These are phyloP conservation scores for Conistra vaccinii DNA, from an alignment of 2,888 invertebrate genomes.

Conservation along the genomic window DNA sequence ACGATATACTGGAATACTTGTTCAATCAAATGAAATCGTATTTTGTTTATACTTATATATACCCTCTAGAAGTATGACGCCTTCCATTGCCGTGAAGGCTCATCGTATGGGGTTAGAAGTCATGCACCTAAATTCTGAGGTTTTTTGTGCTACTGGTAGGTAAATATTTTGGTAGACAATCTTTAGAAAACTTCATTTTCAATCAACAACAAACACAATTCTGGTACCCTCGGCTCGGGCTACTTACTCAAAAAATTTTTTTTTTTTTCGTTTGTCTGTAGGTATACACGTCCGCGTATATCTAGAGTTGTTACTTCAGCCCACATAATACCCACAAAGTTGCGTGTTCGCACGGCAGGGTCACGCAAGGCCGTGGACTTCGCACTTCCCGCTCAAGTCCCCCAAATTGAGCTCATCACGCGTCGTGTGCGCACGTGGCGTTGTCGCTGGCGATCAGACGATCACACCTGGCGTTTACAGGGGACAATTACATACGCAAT, in stretches of 20 bases:
- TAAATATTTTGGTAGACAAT: background rate
- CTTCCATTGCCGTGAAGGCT: no score
- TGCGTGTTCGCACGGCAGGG: slow-evolving; percentile 56
- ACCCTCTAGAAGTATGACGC: background rate
- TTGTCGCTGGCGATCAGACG: slow-evolving; percentile 1
- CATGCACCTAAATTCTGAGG: background rate
- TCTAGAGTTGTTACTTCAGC: slow-evolving; percentile 36
- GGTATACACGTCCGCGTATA: no score
- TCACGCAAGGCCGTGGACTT: slow-evolving; percentile 74
- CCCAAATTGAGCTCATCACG: slow-evolving; percentile 54
- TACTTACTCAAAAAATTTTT: background rate
- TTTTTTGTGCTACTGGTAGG: background rate
- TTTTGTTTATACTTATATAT: background rate
- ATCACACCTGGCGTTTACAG: slow-evolving; percentile 16
- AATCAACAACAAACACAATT: background rate
- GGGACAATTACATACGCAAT: slow-evolving; percentile 4
- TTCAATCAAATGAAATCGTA: slow-evolving; percentile 4
- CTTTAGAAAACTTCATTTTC: background rate
- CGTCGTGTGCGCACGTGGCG: slow-evolving; percentile 46
- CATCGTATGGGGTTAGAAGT: background rate
- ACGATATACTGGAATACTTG: background rate
- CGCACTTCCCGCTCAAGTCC: slow-evolving; percentile 71
- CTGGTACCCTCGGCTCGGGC: no score
- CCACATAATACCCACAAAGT: slow-evolving; percentile 21
- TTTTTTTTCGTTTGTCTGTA: no score